Percentiles rank a stretch among this genome's conserved stretches.
These are phyloP conservation scores for Torymus texanus DNA, from an alignment of 2,888 invertebrate species.

Conservation along the genomic window DNA sequence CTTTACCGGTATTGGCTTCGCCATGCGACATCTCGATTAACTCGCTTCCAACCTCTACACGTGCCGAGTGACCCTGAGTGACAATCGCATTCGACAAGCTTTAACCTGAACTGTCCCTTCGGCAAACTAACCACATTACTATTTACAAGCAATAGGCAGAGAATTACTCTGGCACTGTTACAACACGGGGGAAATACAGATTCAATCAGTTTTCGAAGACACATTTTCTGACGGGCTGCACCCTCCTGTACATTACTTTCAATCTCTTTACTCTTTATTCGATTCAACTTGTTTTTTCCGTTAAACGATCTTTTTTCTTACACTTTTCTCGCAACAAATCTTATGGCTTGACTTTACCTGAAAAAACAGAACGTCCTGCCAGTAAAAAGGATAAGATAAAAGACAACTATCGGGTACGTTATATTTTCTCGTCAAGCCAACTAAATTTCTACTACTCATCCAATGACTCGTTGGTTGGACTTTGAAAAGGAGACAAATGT, in stretches of 20 bases:
- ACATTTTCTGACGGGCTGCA: constrained; percentile 85
- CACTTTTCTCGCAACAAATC: too few relatives aligned
- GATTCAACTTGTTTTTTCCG: too few relatives aligned
- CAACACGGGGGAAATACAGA: constrained; percentile 56
- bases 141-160: constrained; percentile 74
- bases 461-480: constrained; percentile 1
- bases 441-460: constrained; percentile 11
- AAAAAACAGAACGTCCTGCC: too few relatives aligned
- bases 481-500: constrained; percentile 48
- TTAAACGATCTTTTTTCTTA: too few relatives aligned
- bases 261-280: constrained; percentile 35
- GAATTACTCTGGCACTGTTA: constrained; percentile 21
- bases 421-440: background rate
- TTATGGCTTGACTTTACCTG: too few relatives aligned
- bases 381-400: too few relatives aligned
- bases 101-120: constrained; percentile 9
- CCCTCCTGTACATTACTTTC: constrained; percentile 51
- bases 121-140: constrained; percentile 34
- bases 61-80: too few relatives aligned
- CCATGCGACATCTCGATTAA: too few relatives aligned
- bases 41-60: too few relatives aligned
- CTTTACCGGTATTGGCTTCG: too few relatives aligned
- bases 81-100: constrained; percentile 2
- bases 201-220: constrained; percentile 79
- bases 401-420: too few relatives aligned